phyloP scores from a whole-genome alignment of 2,888 invertebrate species.

The Eristalis pertinax region DNA sequence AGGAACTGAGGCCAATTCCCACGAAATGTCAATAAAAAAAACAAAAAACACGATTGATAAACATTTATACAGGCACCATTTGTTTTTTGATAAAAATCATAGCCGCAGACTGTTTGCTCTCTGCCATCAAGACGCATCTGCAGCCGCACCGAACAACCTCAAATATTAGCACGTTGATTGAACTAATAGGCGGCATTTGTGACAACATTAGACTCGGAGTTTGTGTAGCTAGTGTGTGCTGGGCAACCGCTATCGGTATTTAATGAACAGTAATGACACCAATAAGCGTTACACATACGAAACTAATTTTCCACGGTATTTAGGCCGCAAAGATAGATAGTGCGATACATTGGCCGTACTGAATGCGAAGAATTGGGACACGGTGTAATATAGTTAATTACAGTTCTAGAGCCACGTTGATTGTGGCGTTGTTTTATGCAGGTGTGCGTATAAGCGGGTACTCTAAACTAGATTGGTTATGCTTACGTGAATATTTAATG shows the following conservation, averaged over 20 bases:
- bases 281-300: background rate
- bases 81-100: constrained; percentile 6
- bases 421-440: background rate
- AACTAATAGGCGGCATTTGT: background rate
- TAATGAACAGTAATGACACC: background rate
- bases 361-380: background rate
- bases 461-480: too few relatives aligned
- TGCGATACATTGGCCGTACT: background rate
- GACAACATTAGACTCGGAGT: background rate
- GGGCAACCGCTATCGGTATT: background rate
- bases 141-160: background rate
- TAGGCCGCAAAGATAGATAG: background rate
- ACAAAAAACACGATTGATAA: background rate
- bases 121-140: background rate
- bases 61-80: background rate
- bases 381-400: background rate
- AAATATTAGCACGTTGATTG: constrained; percentile 17
- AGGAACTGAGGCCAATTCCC: background rate
- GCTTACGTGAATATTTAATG: too few relatives aligned
- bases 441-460: too few relatives aligned
- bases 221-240: background rate
- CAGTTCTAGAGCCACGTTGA: background rate
- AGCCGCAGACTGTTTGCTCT: background rate
- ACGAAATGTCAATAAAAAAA: constrained; percentile 12
- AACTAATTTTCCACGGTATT: background rate